Conservation (phyloP, 2,113 vertebrate genomes). For the Choloepus hoffmanni region DNA sequence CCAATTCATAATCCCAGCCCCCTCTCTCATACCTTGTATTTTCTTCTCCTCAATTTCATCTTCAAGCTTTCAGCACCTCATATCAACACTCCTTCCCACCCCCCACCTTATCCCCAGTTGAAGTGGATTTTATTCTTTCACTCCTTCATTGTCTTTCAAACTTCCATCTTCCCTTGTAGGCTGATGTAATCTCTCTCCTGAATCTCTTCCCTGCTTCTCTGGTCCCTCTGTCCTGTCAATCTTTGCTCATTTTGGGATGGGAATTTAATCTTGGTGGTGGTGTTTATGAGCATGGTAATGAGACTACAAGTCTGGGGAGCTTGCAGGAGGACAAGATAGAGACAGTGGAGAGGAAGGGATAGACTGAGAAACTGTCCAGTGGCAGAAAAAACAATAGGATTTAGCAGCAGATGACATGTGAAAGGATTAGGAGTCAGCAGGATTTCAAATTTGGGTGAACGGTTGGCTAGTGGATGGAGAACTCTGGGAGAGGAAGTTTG, state of each 20-base stretch:
- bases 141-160: not conserved
- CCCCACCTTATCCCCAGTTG: accelerated
- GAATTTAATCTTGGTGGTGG: not conserved
- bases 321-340: not conserved
- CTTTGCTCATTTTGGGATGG: not conserved
- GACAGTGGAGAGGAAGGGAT: not conserved
- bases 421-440: not conserved
- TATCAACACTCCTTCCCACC: not conserved
- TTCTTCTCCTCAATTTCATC: not conserved
- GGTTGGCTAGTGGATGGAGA: not conserved
- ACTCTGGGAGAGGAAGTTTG: not conserved
- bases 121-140: not conserved
- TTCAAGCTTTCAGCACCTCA: not conserved
- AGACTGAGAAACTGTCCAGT: not conserved
- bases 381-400: not conserved
- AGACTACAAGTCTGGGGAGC: not conserved
- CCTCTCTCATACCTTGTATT: not conserved
- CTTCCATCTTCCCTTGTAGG: not conserved
- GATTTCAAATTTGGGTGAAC: not conserved
- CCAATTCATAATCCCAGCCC: not conserved
- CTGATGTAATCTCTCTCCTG: not conserved
- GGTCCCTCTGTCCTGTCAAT: not conserved
- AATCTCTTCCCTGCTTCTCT: not conserved
- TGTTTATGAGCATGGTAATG: not conserved
- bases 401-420: not conserved